Evolutionary conservation across 2,888 invertebrate genomes (phyloP).

Genomic region (Elysia crispata): DNA sequence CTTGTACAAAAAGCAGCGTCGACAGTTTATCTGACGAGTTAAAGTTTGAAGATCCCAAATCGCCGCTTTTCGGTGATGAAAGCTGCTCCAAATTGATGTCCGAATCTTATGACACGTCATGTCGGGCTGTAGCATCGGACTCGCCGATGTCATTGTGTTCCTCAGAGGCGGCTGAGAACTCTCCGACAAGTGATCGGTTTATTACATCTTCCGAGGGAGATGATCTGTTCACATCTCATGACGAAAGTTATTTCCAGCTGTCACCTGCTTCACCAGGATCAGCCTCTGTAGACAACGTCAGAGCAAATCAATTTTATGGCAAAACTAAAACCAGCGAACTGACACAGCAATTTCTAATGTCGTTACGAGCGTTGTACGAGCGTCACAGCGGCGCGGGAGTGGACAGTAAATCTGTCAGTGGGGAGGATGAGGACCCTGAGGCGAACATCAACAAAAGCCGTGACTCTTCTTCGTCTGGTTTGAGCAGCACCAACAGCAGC

Average conservation of each 20-base stretch:
- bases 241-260: constrained; percentile 23
- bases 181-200: constrained; percentile 23
- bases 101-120: constrained; percentile 12
- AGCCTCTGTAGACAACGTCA: not conserved
- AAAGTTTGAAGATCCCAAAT: too few species aligned
- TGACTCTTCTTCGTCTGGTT: not conserved
- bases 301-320: not conserved
- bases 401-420: not conserved
- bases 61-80: too few species aligned
- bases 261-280: not conserved
- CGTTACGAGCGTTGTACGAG: constrained; percentile 11
- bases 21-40: too few species aligned
- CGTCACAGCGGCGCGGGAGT: not conserved
- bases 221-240: constrained; percentile 14
- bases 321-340: constrained; percentile 1
- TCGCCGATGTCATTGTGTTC: constrained; percentile 46
- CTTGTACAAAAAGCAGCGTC: too few species aligned
- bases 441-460: not conserved
- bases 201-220: constrained; percentile 32
- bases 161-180: not conserved
- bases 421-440: not conserved
- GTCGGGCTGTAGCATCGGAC: constrained; percentile 3
- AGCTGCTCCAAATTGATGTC: not conserved
- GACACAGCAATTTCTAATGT: constrained; percentile 23
- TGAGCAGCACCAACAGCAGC: too few species aligned